A percentile compares a stretch with the other conserved stretches of the same genome.
Evolutionary conservation across 2,797 vertebrate species (phyloP).

Genomic region (Loris lydekkerianus): DNA sequence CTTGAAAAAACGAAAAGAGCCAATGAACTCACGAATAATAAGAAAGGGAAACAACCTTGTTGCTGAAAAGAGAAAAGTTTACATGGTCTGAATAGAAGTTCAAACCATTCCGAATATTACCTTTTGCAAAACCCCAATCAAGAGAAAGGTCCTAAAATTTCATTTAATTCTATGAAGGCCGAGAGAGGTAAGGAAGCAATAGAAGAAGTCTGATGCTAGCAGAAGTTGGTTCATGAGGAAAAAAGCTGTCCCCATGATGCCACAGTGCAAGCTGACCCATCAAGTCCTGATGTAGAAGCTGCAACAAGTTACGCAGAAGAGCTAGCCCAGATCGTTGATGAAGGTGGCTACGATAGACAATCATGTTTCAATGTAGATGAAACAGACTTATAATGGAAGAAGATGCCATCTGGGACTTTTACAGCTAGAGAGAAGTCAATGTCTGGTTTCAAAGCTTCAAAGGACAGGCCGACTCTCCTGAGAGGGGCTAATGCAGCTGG

Average conservation of each 20-base stretch:
- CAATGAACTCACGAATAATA: background rate
- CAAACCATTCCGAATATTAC: background rate
- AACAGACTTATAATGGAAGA: background rate
- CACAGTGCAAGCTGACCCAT: background rate
- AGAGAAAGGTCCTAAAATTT: background rate
- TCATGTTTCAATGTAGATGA: background rate
- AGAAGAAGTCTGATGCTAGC: background rate
- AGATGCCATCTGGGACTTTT: background rate
- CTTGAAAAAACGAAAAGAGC: background rate
- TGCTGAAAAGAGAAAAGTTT: background rate
- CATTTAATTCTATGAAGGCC: background rate
- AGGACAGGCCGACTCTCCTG: background rate
- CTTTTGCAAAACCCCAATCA: background rate
- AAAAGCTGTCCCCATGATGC: background rate
- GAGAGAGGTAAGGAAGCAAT: background rate
- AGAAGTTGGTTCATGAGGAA: background rate
- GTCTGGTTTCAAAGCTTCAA: background rate
- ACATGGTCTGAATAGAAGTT: background rate
- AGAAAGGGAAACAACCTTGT: background rate
- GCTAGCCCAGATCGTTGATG: background rate
- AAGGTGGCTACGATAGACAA: background rate
- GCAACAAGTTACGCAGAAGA: background rate
- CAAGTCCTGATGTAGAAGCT: background rate
- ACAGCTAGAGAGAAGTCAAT: background rate
- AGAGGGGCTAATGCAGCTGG: background rate